Evolutionary conservation across 2,113 vertebrate species (phyloP).

Genomic region (Neoarius graeffei): DNA sequence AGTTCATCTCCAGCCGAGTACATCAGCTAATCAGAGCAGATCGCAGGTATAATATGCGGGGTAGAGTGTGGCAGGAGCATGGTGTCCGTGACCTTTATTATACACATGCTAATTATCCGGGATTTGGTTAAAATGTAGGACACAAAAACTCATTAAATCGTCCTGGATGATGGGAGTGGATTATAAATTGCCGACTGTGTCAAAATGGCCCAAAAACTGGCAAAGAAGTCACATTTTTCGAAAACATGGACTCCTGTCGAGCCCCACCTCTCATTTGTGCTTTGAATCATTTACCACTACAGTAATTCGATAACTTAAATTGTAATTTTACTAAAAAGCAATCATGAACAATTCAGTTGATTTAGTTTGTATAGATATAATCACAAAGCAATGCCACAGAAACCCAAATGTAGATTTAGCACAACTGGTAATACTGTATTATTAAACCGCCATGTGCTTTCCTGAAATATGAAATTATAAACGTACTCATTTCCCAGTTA

Average conservation of each 20-base stretch:
- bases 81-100: background rate
- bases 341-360: background rate
- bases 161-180: background rate
- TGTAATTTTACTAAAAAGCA: background rate
- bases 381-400: background rate
- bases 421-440: background rate
- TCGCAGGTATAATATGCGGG: conserved; percentile 36
- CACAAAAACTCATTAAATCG: conserved; percentile 1
- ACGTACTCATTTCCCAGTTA: background rate
- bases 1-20: conserved; percentile 39
- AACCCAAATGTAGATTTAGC: background rate
- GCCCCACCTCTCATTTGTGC: background rate
- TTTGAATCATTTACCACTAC: background rate
- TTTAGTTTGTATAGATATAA: background rate
- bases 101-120: background rate
- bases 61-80: conserved; percentile 2
- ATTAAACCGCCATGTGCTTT: background rate
- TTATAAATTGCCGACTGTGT: background rate
- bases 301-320: background rate
- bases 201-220: background rate
- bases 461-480: background rate
- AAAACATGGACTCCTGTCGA: background rate
- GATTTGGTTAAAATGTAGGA: conserved; percentile 20
- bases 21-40: conserved; percentile 50
- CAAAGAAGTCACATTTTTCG: background rate